These are phyloP conservation scores for Vipera ursinii DNA, from an alignment of 2,797 vertebrate species.

Conservation along the genomic window DNA sequence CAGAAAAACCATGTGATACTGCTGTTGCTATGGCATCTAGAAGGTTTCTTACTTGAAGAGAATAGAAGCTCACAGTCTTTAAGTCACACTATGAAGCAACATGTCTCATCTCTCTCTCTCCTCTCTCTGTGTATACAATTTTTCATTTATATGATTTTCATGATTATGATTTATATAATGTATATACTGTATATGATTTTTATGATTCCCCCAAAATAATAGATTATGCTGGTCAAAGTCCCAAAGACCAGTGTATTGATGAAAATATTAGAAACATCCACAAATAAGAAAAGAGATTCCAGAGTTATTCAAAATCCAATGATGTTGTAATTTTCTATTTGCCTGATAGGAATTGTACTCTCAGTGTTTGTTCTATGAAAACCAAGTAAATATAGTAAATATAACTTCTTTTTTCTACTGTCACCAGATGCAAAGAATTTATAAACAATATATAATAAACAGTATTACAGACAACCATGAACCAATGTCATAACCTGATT, in stretches of 20 bases:
- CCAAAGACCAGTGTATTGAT: background rate
- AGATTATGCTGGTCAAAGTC: background rate
- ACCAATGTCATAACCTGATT: background rate
- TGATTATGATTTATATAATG: background rate
- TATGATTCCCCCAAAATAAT: background rate
- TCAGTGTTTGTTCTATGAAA: no score
- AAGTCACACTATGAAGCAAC: constrained; percentile 31
- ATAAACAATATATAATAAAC: background rate
- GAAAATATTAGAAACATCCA: background rate
- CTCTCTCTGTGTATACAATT: background rate
- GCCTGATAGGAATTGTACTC: background rate
- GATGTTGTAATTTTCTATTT: background rate
- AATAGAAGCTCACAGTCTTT: constrained; percentile 35
- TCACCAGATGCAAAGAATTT: background rate
- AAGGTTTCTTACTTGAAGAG: constrained; percentile 55
- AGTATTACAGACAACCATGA: background rate
- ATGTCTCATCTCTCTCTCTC: background rate
- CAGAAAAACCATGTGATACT: constrained; percentile 54
- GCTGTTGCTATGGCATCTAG: constrained; percentile 68
- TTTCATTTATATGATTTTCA: background rate
- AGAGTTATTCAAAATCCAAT: background rate
- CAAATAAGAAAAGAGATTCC: background rate
- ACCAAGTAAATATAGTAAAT: no score
- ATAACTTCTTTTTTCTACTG: background rate
- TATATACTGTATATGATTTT: background rate